Conservation (phyloP, 2,113 vertebrate species). For the Gopherus evgoodei region DNA sequence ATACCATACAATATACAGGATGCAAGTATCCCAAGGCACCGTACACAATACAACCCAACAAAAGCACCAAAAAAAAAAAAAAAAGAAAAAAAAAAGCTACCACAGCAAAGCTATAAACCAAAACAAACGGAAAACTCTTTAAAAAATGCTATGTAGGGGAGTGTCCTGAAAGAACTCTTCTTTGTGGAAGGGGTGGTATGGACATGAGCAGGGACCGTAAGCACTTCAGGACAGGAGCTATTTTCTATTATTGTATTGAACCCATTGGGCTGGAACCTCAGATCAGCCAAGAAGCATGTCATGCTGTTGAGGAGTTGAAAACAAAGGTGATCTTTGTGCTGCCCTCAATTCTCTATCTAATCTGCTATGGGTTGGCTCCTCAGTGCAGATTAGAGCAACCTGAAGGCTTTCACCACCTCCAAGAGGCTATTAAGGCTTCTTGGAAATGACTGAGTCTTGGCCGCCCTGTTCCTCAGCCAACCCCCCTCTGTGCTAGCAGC, state of each 20-base stretch:
- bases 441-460: accelerated
- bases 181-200: not conserved
- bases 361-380: not conserved
- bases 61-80: conserved; percentile 40
- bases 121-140: conserved; percentile 40
- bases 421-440: not conserved
- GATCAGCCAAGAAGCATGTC: not conserved
- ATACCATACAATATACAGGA: conserved; percentile 78
- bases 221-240: not conserved
- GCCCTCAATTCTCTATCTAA: not conserved
- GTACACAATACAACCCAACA: conserved; percentile 72
- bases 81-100: conserved; percentile 36
- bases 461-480: not conserved
- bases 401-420: not conserved
- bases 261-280: not conserved
- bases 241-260: not conserved
- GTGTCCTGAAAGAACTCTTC: not conserved
- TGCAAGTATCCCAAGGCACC: conserved; percentile 76
- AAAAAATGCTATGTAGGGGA: not conserved
- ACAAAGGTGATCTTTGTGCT: not conserved
- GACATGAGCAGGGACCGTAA: not conserved
- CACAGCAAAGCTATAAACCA: not conserved
- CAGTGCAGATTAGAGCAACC: not conserved
- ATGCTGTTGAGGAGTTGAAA: not conserved
- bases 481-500: accelerated